These are phyloP conservation scores for Epinotia demarniana DNA, from an alignment of 2,888 invertebrate species.

Conservation along the genomic window DNA sequence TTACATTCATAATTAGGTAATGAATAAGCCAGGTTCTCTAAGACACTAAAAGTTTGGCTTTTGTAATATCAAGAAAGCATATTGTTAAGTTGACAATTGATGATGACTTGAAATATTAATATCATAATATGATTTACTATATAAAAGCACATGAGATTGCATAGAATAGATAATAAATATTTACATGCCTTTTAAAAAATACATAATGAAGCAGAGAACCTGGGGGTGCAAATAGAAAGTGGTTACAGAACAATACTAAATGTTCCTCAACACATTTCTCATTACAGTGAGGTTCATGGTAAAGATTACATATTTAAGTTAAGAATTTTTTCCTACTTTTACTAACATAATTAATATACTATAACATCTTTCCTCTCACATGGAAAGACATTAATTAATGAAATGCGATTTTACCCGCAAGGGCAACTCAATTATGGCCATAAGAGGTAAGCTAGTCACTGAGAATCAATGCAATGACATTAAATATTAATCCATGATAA, in stretches of 20 bases:
- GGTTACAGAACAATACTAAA: slow-evolving; percentile 41
- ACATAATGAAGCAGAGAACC: slow-evolving; percentile 30
- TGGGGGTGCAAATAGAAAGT: slow-evolving; percentile 13
- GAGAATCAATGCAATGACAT: slow-evolving; percentile 16
- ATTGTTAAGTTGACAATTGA: slow-evolving; percentile 32
- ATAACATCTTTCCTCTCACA: slow-evolving; percentile 54
- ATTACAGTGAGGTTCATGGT: slow-evolving; percentile 56
- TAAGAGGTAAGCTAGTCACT: slow-evolving; percentile 20
- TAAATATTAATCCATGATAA: slow-evolving; percentile 28
- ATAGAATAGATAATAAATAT: slow-evolving; percentile 35
- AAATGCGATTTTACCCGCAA: slow-evolving; percentile 34
- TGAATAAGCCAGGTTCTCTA: slow-evolving; percentile 37
- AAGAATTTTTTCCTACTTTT: slow-evolving; percentile 65
- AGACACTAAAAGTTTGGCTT: background rate
- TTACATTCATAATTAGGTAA: slow-evolving; percentile 44
- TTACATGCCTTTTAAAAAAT: slow-evolving; percentile 32
- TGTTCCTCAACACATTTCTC: slow-evolving; percentile 51
- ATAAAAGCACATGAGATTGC: slow-evolving; percentile 31
- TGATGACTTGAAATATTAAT: slow-evolving; percentile 10
- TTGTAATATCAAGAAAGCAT: slow-evolving; percentile 14
- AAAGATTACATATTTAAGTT: slow-evolving; percentile 51
- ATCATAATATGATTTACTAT: slow-evolving; percentile 27
- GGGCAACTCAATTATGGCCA: slow-evolving; percentile 27
- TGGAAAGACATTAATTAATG: slow-evolving; percentile 53
- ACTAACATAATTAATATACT: slow-evolving; percentile 60